phyloP scores from a whole-genome alignment of 2,113 vertebrate genomes.

The Amazona guildingii region DNA sequence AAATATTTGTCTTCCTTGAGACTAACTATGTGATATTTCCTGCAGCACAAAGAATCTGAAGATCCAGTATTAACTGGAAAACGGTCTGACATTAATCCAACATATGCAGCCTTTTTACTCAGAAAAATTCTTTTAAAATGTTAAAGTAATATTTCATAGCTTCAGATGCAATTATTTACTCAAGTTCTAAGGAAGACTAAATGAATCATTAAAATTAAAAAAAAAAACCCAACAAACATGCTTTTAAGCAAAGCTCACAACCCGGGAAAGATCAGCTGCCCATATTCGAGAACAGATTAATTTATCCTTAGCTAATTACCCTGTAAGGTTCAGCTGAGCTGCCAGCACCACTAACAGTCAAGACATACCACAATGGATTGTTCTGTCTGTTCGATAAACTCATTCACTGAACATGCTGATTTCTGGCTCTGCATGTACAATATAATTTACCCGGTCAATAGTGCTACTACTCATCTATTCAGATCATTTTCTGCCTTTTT shows the following conservation, averaged over 20 bases:
- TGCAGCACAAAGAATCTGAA: conserved; percentile 27
- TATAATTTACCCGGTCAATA: conserved; percentile 8
- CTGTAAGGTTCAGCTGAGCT: conserved; percentile 30
- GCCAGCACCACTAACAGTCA: conserved; percentile 44
- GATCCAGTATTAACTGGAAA: not conserved
- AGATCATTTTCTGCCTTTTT: not conserved
- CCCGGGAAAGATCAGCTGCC: conserved; percentile 1
- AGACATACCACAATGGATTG: conserved; percentile 32
- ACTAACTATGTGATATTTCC: conserved; percentile 44
- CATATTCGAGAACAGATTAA: conserved; percentile 41
- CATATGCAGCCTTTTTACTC: not conserved
- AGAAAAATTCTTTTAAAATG: not conserved
- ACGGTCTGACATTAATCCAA: not conserved
- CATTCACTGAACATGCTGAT: conserved; percentile 7
- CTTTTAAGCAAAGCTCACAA: not conserved
- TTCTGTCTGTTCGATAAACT: conserved; percentile 43
- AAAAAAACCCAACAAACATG: not conserved
- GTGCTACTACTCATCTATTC: not conserved
- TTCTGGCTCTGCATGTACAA: conserved; percentile 11
- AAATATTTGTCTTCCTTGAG: conserved; percentile 59
- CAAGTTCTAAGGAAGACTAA: not conserved
- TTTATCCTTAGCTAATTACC: conserved; percentile 60
- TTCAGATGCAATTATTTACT: not conserved
- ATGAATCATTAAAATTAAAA: not conserved
- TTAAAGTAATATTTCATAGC: not conserved